Conservation (phyloP, 1,140 invertebrate species). For the Harpegnathos saltator region DNA sequence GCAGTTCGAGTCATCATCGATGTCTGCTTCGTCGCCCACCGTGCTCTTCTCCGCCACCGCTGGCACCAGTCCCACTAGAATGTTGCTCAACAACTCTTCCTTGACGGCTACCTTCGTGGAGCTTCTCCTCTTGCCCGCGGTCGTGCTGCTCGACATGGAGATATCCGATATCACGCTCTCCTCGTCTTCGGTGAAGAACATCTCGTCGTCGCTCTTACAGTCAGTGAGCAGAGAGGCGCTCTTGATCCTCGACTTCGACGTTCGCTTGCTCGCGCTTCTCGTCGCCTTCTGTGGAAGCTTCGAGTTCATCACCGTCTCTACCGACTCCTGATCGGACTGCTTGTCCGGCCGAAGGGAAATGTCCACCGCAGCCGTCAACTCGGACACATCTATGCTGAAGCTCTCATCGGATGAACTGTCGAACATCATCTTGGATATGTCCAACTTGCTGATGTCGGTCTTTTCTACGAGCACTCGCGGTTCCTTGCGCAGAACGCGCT, state of each 20-base stretch:
- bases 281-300: not conserved
- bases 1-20: constrained; percentile 51
- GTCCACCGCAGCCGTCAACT: constrained; percentile 77
- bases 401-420: constrained; percentile 84
- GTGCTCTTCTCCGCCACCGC: constrained; percentile 51
- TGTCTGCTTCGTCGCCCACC: constrained; percentile 42
- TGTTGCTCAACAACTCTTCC: constrained; percentile 75
- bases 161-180: constrained; percentile 73
- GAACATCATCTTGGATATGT: constrained; percentile 75
- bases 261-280: constrained; percentile 18
- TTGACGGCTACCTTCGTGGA: constrained; percentile 33
- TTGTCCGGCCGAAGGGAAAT: constrained; percentile 79
- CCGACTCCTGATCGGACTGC: constrained; percentile 56
- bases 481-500: constrained; percentile 70
- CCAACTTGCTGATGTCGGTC: constrained; percentile 75
- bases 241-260: constrained; percentile 5
- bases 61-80: constrained; percentile 69
- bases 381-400: constrained; percentile 79
- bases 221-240: not conserved
- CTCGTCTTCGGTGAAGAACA: constrained; percentile 66
- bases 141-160: constrained; percentile 66
- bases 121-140: not conserved
- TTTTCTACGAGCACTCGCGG: constrained; percentile 78
- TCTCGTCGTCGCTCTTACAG: constrained; percentile 22
- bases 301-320: not conserved